Conservation (phyloP, 2,113 vertebrate species). For the Verasper variegatus region DNA sequence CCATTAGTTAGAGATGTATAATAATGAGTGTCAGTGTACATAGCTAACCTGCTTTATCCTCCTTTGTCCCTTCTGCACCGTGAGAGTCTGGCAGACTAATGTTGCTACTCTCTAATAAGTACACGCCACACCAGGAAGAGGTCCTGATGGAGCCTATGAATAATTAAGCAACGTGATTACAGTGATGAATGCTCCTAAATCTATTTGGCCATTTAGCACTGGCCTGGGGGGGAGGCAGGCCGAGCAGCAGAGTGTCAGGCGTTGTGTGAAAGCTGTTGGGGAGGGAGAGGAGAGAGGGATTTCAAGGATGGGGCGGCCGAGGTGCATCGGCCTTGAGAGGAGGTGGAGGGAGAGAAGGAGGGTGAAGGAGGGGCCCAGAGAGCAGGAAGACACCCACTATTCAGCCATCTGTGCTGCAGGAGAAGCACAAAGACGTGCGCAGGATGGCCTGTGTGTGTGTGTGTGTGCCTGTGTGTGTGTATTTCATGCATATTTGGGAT, state of each 20-base stretch:
- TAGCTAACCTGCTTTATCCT: slow-evolving; percentile 62
- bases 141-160: slow-evolving; percentile 78
- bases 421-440: slow-evolving; percentile 55
- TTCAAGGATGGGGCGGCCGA: slow-evolving; percentile 18
- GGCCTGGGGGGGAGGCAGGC: slow-evolving; percentile 44
- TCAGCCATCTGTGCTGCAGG: slow-evolving; percentile 78
- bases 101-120: slow-evolving; percentile 73
- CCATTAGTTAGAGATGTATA: slow-evolving; percentile 65
- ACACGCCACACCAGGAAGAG: slow-evolving; percentile 78
- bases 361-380: slow-evolving; percentile 50
- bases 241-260: slow-evolving; percentile 57
- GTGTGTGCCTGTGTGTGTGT: slow-evolving; percentile 27
- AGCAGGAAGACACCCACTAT: slow-evolving; percentile 73
- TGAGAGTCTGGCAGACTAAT: slow-evolving; percentile 65
- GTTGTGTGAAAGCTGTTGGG: slow-evolving; percentile 68
- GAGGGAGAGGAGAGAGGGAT: slow-evolving; percentile 22
- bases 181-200: slow-evolving; percentile 79
- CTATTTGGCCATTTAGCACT: slow-evolving; percentile 75
- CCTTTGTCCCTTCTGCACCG: slow-evolving; percentile 64
- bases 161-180: slow-evolving; percentile 83
- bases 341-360: slow-evolving; percentile 11
- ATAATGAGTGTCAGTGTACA: slow-evolving; percentile 60
- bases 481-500: slow-evolving; percentile 21
- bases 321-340: slow-evolving; percentile 43
- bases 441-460: slow-evolving; percentile 24